phyloP scores from a whole-genome alignment of 2,113 vertebrate genomes.

The Oreamnos americanus region DNA sequence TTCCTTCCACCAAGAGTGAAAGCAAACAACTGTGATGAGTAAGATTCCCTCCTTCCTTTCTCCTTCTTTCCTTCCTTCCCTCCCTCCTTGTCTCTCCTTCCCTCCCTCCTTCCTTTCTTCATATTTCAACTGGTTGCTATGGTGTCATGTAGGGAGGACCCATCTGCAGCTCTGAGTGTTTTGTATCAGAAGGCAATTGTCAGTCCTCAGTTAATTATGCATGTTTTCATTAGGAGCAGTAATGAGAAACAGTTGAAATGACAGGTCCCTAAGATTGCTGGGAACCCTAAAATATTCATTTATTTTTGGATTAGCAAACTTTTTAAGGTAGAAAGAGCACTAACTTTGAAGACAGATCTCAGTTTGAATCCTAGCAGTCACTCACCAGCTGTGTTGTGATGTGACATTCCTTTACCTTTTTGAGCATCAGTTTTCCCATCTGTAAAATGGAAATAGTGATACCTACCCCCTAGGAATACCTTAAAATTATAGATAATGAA shows the following conservation, averaged over 20 bases:
- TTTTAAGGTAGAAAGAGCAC: not conserved
- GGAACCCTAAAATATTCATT: conserved; percentile 49
- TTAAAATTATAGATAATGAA: not conserved
- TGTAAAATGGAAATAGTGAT: not conserved
- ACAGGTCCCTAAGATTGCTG: not conserved
- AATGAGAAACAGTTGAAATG: conserved; percentile 59
- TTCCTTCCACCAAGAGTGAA: not conserved
- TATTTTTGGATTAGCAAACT: conserved; percentile 20
- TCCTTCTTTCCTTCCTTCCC: not conserved
- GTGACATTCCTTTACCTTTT: not conserved
- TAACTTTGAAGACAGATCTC: not conserved
- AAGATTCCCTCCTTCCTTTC: not conserved
- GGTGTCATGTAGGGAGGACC: not conserved
- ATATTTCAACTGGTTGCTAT: conserved; percentile 1
- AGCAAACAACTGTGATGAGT: not conserved
- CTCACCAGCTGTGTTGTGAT: not conserved
- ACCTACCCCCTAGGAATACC: not conserved
- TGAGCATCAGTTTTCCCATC: not conserved
- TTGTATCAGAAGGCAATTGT: conserved; percentile 32
- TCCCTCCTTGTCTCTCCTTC: not conserved
- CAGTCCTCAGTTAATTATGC: conserved; percentile 58
- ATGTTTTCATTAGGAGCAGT: conserved; percentile 62
- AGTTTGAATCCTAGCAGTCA: not conserved
- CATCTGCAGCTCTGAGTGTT: conserved; percentile 27
- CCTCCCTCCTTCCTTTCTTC: not conserved